Percentiles rank a stretch among this genome's conserved stretches.
phyloP scores from a whole-genome alignment of 2,888 invertebrate genomes.

The Amiota mariae region DNA sequence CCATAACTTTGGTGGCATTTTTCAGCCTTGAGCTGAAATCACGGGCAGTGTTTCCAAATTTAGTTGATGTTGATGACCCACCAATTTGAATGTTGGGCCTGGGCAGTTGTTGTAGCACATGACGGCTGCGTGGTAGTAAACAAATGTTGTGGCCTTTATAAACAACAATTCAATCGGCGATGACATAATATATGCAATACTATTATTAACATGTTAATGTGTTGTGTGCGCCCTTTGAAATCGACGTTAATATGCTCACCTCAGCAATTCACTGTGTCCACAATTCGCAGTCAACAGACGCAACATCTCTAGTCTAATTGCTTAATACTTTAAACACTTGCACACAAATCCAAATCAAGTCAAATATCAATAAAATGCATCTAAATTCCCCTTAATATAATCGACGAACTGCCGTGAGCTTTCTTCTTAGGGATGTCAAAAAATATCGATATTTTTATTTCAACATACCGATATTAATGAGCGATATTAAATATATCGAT shows the following conservation, averaged over 20 bases:
- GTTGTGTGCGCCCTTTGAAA: slow-evolving; percentile 20
- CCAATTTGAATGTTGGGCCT: slow-evolving; percentile 26
- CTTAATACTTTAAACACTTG: neutral
- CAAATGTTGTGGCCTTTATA: slow-evolving; percentile 31
- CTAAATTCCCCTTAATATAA: neutral
- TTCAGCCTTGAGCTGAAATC: slow-evolving; percentile 40
- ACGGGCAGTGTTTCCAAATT: slow-evolving; percentile 23
- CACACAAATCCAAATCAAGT: neutral
- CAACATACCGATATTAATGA: too few relatives aligned
- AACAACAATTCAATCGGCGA: slow-evolving; percentile 31
- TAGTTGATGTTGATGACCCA: slow-evolving; percentile 32
- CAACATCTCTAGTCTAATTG: slow-evolving; percentile 49
- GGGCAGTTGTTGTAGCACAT: slow-evolving; percentile 49
- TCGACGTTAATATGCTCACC: slow-evolving; percentile 49
- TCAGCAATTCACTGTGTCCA: slow-evolving; percentile 58
- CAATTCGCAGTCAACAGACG: slow-evolving; percentile 62
- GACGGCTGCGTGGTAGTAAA: slow-evolving; percentile 46
- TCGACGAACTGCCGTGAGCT: too few relatives aligned
- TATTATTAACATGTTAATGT: slow-evolving; percentile 5
- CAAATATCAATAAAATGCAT: slow-evolving; percentile 1
- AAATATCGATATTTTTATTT: too few relatives aligned
- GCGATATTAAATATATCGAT: too few relatives aligned
- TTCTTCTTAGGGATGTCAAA: too few relatives aligned
- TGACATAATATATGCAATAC: slow-evolving; percentile 56
- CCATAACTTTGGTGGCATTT: slow-evolving; percentile 51